Base-by-base conservation (phyloP, 2,113 vertebrate genomes). In the Prietella phreatophila region DNA sequence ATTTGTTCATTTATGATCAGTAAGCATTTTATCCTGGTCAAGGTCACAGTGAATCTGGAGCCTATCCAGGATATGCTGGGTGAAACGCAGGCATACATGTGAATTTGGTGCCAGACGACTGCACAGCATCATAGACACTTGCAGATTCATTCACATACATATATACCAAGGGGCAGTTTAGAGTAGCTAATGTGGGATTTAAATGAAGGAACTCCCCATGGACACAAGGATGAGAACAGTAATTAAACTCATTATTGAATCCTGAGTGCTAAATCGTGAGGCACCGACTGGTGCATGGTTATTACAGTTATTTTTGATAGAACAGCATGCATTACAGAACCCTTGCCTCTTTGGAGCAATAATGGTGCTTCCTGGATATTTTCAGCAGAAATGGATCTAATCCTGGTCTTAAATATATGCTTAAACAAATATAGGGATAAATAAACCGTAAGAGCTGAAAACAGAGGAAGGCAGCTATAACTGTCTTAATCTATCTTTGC, bases 381-480 rank as follows among this genome's bases (percentile, higher is more conserved):
- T 84, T 71, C 15, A 53, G 42, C 80, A 65, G 79, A 81, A 55
- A 81, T 85, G 81, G 76, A 88, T 58, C 50, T 90, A 85, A 90
- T 88, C 50, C 80, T 30, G 15, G 71, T 42, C 56, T 63, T 83
- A 61, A 87, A 90, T 88, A 63, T 76, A 36, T 42, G 27, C 58
- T 67, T 42, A 22, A 65, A 89, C 19, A 78, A 75, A 36, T 33
- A 58, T 42, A 61, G 73, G 53, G 8, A 47, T 73, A 85, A 58
- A 60, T 85, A 39, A 76, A 60, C 69, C 15, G 60, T 30, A 36
- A 75, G 33, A 85, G 69, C 53, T 56, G 47, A 53, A 71, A 30
- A 22, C n/a, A 67, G 42, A 84, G 50, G 19, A 65, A 36, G 20
- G 11, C 69, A 27, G 10, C 53, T 76, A 22, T 67, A 50, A 55